Percentiles rank a stretch among this genome's conserved stretches.
phyloP scores from a whole-genome alignment of 2,113 vertebrate species.

The Sisor rabdophorus region DNA sequence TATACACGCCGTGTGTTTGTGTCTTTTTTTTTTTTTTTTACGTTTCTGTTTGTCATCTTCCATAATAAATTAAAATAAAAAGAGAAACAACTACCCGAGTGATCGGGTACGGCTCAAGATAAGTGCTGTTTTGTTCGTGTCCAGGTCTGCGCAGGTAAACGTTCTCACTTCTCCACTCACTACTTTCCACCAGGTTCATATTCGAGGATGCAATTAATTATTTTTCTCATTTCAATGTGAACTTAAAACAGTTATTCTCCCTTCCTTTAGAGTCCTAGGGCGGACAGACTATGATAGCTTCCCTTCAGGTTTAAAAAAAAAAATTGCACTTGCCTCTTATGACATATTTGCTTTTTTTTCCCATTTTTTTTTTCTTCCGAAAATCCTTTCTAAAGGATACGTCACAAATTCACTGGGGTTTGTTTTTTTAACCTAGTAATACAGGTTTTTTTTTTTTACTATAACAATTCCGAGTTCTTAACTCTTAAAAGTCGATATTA shows the following conservation, averaged over 20 bases:
- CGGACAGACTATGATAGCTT: slow-evolving; percentile 96
- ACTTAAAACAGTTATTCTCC: slow-evolving; percentile 73
- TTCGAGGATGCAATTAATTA: slow-evolving; percentile 77
- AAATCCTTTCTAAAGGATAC: slow-evolving; percentile 69
- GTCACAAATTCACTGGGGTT: slow-evolving; percentile 62
- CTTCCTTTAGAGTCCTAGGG: slow-evolving; percentile 99
- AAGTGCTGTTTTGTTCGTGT: slow-evolving; percentile 83
- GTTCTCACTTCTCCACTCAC: slow-evolving; percentile 72
- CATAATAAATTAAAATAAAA: slow-evolving; percentile 77
- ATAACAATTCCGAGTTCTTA: slow-evolving; percentile 67
- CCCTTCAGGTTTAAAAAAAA: slow-evolving; percentile 94
- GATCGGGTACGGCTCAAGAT: slow-evolving; percentile 82
- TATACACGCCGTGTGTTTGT: slow-evolving; percentile 75
- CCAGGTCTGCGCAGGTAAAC: slow-evolving; percentile 70
- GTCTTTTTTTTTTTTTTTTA: slow-evolving; percentile 33
- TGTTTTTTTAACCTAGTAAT: slow-evolving; percentile 64
- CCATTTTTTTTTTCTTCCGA: slow-evolving; percentile 55
- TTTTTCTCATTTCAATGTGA: slow-evolving; percentile 75
- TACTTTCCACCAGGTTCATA: slow-evolving; percentile 74
- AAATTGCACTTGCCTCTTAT: slow-evolving; percentile 99
- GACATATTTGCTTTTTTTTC: slow-evolving; percentile 67
- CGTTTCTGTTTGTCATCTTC: slow-evolving; percentile 54
- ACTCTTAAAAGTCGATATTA: slow-evolving; percentile 64
- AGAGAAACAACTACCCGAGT: slow-evolving; percentile 69
- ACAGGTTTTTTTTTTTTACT: slow-evolving; percentile 52